phyloP scores from a whole-genome alignment of 2,113 vertebrate species.

The Scortum barcoo region DNA sequence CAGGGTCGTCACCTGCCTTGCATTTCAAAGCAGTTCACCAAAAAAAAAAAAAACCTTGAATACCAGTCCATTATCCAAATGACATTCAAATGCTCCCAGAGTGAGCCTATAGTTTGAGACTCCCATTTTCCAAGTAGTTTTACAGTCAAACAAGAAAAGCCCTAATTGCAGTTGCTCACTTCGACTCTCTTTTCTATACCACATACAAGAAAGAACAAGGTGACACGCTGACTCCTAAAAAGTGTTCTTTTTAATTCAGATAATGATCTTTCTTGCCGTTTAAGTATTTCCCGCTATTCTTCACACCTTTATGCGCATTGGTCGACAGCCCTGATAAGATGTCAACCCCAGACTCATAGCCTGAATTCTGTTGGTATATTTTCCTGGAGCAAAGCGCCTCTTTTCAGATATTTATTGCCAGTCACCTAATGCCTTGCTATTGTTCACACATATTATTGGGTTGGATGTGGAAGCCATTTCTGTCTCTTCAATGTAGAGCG shows the following conservation, averaged over 20 bases:
- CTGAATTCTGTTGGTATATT: slow-evolving; percentile 52
- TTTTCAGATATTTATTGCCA: slow-evolving; percentile 78
- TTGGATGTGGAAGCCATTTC: slow-evolving; percentile 68
- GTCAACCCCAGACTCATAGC: slow-evolving; percentile 39
- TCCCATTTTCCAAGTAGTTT: slow-evolving; percentile 57
- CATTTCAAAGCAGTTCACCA: slow-evolving; percentile 65
- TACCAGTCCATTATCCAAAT: slow-evolving; percentile 70
- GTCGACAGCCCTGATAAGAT: slow-evolving; percentile 45
- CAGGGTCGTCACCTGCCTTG: slow-evolving; percentile 52
- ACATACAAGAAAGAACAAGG: slow-evolving; percentile 39
- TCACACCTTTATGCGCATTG: slow-evolving; percentile 25
- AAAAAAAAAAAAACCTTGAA: slow-evolving; percentile 31
- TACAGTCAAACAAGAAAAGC: slow-evolving; percentile 60
- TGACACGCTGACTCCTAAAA: slow-evolving; percentile 41
- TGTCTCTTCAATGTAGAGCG: slow-evolving; percentile 63
- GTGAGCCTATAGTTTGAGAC: slow-evolving; percentile 47
- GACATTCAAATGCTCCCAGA: slow-evolving; percentile 65
- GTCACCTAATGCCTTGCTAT: slow-evolving; percentile 74
- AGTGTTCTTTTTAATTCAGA: slow-evolving; percentile 61
- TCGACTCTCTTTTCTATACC: slow-evolving; percentile 39
- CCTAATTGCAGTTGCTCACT: slow-evolving; percentile 54
- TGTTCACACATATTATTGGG: slow-evolving; percentile 74
- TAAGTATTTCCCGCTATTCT: slow-evolving; percentile 40
- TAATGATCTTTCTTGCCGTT: slow-evolving; percentile 53
- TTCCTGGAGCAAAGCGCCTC: slow-evolving; percentile 63